Conservation (phyloP, 2,888 invertebrate species). For the Idaea biselata region DNA sequence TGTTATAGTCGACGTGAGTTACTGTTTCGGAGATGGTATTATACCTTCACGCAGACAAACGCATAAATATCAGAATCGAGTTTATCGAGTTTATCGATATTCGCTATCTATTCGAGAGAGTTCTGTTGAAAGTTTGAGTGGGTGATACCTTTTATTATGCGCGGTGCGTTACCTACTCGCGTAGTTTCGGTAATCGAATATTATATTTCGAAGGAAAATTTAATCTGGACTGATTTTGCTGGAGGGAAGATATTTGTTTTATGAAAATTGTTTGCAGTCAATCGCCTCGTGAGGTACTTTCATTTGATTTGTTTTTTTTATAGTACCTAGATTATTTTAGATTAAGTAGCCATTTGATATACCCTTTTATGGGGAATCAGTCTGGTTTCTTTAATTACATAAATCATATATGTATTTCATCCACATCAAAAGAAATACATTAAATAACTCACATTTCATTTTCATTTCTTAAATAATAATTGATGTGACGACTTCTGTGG, state of each 20-base stretch:
- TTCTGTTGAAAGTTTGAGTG: conserved; percentile 56
- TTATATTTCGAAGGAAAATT: conserved; percentile 21
- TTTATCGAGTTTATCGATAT: conserved; percentile 65
- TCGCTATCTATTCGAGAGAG: conserved; percentile 55
- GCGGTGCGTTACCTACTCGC: conserved; percentile 13
- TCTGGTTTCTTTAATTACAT: too few species aligned
- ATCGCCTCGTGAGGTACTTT: not conserved
- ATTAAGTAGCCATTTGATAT: too few species aligned
- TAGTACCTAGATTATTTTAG: not conserved
- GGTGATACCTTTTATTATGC: conserved; percentile 47
- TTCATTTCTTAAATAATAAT: too few species aligned
- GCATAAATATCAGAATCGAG: conserved; percentile 64
- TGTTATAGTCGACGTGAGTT: conserved; percentile 73
- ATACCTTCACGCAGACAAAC: conserved; percentile 63
- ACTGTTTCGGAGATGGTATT: conserved; percentile 67
- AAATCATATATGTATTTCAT: too few species aligned
- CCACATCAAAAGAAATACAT: too few species aligned
- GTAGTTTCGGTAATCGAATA: conserved; percentile 24
- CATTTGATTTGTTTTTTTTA: not conserved
- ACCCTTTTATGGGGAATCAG: too few species aligned
- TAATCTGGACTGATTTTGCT: conserved; percentile 20
- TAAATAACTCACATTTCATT: too few species aligned
- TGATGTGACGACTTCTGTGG: too few species aligned
- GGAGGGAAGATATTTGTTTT: conserved; percentile 8
- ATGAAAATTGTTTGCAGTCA: not conserved